Conservation (phyloP, 2,797 vertebrate species). For the Taeniopygia guttata region DNA sequence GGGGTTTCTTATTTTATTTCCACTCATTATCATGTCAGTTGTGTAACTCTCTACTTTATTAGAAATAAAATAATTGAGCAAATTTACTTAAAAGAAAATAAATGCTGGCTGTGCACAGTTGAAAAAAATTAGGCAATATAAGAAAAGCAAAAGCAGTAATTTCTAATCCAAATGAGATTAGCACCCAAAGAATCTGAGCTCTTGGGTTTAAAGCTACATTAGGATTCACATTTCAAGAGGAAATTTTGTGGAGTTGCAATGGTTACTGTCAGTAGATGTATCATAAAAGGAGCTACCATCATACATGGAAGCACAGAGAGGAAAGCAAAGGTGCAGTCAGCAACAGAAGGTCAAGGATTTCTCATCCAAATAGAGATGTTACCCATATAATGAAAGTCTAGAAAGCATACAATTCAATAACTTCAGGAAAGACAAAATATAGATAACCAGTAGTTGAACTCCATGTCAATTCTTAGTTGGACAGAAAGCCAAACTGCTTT, state of each 20-base stretch:
- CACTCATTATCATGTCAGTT: background rate
- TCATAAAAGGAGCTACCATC: background rate
- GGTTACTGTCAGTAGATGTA: background rate
- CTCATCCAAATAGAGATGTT: background rate
- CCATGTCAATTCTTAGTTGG: background rate
- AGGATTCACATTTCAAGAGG: background rate
- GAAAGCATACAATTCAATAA: background rate
- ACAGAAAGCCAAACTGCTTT: background rate
- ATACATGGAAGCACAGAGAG: background rate
- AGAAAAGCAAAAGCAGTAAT: background rate
- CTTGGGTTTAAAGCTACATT: background rate
- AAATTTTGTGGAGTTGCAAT: background rate
- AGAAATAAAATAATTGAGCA: background rate
- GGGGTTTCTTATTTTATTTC: background rate
- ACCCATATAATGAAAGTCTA: background rate
- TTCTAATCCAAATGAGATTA: background rate
- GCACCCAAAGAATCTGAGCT: background rate
- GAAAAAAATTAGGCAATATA: background rate
- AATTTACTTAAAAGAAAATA: background rate
- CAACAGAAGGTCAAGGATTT: background rate
- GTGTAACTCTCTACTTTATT: background rate
- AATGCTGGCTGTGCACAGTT: background rate
- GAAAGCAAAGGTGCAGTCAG: background rate
- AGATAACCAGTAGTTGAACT: background rate
- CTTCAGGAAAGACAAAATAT: background rate